These are phyloP conservation scores for Rhegmatorhina hoffmannsi DNA, from an alignment of 2,113 vertebrate genomes.

Conservation along the genomic window DNA sequence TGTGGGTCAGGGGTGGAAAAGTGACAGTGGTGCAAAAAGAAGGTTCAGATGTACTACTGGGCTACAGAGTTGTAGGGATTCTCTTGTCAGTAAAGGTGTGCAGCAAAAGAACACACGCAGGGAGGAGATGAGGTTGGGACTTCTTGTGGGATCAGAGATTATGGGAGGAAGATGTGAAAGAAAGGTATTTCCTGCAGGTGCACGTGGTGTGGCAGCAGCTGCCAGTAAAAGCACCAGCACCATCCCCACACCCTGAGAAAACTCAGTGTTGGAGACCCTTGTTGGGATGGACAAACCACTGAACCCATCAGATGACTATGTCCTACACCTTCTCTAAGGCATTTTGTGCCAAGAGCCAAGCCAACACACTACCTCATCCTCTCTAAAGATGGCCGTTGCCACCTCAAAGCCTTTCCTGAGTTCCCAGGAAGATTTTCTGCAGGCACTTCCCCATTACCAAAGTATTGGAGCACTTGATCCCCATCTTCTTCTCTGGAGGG, in stretches of 20 bases:
- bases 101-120: not conserved
- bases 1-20: not conserved
- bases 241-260: not conserved
- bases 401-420: not conserved
- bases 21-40: not conserved
- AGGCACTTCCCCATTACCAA: not conserved
- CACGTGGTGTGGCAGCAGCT: not conserved
- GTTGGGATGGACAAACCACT: not conserved
- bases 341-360: rapidly evolving
- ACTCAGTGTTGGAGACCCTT: not conserved
- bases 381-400: not conserved
- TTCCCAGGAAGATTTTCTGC: not conserved
- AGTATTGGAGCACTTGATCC: not conserved
- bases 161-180: not conserved
- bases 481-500: not conserved
- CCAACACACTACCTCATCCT: not conserved
- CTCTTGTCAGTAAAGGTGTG: rapidly evolving
- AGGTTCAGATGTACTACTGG: not conserved
- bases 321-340: not conserved
- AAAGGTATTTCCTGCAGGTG: not conserved
- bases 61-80: not conserved
- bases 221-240: not conserved
- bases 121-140: not conserved
- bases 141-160: not conserved
- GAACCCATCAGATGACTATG: not conserved